Evolutionary conservation across 53 echinoderm and acorn worm genomes (phyloP).

Genomic region (Zoroaster sp.): DNA sequence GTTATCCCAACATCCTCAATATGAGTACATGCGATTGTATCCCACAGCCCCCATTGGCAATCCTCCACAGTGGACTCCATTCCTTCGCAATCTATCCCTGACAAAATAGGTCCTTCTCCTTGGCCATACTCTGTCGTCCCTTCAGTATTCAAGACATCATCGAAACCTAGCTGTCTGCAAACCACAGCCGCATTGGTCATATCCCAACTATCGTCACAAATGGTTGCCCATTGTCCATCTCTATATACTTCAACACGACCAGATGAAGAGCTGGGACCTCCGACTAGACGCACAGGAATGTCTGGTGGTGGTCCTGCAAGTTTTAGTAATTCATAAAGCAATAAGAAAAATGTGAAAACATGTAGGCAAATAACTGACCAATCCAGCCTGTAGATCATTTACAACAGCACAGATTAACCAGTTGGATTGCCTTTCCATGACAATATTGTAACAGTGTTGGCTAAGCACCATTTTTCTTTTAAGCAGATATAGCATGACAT

Average conservation of each 20-base stretch:
- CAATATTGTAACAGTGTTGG: too few species aligned
- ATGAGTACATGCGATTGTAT: slow-evolving; percentile 26
- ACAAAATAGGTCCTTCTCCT: neutral
- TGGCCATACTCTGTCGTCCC: neutral
- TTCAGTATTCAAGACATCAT: neutral
- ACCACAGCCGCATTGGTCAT: neutral
- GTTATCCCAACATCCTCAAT: slow-evolving; percentile 30
- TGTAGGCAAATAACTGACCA: too few species aligned
- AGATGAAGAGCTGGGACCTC: neutral
- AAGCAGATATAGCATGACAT: too few species aligned
- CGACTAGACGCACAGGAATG: neutral
- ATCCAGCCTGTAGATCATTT: too few species aligned
- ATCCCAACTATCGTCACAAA: slow-evolving; percentile 1
- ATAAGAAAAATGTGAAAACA: too few species aligned
- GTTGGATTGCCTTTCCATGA: too few species aligned
- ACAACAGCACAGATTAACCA: too few species aligned
- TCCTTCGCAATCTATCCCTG: neutral
- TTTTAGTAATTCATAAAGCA: too few species aligned
- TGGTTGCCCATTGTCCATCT: neutral
- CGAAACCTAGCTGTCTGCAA: neutral
- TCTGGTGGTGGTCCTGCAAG: too few species aligned
- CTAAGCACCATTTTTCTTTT: too few species aligned
- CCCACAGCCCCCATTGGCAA: neutral
- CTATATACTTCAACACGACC: neutral
- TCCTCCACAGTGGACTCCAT: neutral